Evolutionary conservation across 2,888 invertebrate species (phyloP).

Genomic region (Nemotelus pantherinus): DNA sequence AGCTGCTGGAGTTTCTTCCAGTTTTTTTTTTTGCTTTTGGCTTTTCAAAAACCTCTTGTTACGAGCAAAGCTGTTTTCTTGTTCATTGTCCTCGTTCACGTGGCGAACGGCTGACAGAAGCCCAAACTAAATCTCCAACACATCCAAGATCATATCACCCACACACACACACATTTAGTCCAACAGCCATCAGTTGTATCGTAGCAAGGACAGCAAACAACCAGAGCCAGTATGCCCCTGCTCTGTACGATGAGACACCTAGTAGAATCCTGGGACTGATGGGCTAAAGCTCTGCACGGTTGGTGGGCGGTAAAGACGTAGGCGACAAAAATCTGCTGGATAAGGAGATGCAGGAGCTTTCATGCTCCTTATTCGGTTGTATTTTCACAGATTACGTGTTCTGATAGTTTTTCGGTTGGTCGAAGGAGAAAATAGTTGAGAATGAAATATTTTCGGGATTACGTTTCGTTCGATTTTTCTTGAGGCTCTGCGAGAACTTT

Average conservation of each 20-base stretch:
- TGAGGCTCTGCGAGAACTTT: background rate
- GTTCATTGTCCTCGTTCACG: conserved; percentile 38
- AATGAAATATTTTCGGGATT: background rate
- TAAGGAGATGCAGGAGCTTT: background rate
- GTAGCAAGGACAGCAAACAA: conserved; percentile 6
- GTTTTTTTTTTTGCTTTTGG: background rate
- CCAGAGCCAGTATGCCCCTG: conserved; percentile 13
- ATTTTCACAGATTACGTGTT: conserved; percentile 10
- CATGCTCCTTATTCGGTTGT: conserved; percentile 12
- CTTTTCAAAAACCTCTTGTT: background rate
- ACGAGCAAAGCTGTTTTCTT: background rate
- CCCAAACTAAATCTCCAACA: conserved; percentile 21
- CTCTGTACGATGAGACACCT: background rate
- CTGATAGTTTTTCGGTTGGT: background rate
- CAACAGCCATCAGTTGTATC: background rate
- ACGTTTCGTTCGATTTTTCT: conserved; percentile 9
- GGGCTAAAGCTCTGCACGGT: background rate
- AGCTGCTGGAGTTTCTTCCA: background rate
- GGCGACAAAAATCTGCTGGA: background rate
- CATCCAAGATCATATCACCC: conserved; percentile 8
- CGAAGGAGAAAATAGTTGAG: background rate
- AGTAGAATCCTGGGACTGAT: background rate
- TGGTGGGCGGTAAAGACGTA: background rate
- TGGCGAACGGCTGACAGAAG: conserved; percentile 34
- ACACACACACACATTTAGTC: conserved; percentile 1